A percentile compares a stretch with the other conserved stretches of the same genome.
These are phyloP conservation scores for Drosophila pseudotalamancana DNA, from an alignment of 2,888 invertebrate genomes.

Conservation along the genomic window DNA sequence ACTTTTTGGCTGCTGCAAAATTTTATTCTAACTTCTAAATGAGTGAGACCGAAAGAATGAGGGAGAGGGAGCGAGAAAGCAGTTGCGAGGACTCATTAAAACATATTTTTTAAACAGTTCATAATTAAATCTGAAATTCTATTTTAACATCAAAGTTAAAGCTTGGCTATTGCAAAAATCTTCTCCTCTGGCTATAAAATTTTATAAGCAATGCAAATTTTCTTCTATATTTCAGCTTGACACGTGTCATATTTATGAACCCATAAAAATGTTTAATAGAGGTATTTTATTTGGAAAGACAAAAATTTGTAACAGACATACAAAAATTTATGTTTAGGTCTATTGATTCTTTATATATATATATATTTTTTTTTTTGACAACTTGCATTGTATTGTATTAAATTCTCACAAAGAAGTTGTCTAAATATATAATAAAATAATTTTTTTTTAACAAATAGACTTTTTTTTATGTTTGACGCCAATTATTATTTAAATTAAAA, in stretches of 20 bases:
- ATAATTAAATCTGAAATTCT: constrained; percentile 61
- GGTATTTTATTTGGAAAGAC: background rate
- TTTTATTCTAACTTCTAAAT: background rate
- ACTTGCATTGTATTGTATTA: too few relatives aligned
- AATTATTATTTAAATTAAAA: too few relatives aligned
- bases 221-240: constrained; percentile 8
- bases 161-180: background rate
- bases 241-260: constrained; percentile 2
- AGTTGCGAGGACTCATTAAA: constrained; percentile 3
- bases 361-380: too few relatives aligned
- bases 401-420: too few relatives aligned
- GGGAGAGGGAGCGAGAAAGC: background rate
- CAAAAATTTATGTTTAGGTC: too few relatives aligned
- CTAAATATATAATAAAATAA: too few relatives aligned
- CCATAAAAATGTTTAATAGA: background rate
- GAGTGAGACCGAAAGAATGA: background rate
- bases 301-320: too few relatives aligned
- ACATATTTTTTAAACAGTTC: constrained; percentile 11
- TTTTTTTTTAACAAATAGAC: too few relatives aligned
- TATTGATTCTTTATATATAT: too few relatives aligned
- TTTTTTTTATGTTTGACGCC: too few relatives aligned
- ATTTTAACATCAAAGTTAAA: constrained; percentile 34
- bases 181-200: background rate
- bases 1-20: constrained; percentile 3
- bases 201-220: background rate